Evolutionary conservation across 2,888 invertebrate genomes (phyloP).

Genomic region (Eustalomyia histrio): DNA sequence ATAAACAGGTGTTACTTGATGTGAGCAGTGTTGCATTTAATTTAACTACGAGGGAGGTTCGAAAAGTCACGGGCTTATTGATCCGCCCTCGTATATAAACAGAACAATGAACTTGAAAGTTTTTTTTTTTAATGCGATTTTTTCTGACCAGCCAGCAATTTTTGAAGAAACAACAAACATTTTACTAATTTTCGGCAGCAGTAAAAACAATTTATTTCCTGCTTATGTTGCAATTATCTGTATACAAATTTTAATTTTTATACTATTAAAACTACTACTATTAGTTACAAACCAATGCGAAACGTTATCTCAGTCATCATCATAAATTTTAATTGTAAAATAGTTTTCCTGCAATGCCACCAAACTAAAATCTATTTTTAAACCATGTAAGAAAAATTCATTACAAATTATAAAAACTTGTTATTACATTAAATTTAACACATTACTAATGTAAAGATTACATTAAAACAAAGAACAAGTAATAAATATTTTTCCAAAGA

Average conservation of each 20-base stretch:
- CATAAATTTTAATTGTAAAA: background rate
- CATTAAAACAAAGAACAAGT: background rate
- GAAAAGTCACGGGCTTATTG: no score
- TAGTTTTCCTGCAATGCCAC: background rate
- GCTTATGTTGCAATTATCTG: no score
- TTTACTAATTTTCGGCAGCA: no score
- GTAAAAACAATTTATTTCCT: background rate
- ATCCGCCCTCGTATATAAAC: no score
- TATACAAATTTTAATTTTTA: background rate
- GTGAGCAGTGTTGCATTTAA: no score
- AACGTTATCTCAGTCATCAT: background rate
- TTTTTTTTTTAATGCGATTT: no score
- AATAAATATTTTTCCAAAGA: background rate
- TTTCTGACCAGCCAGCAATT: no score
- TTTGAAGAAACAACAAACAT: no score
- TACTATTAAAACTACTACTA: background rate
- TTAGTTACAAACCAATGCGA: background rate
- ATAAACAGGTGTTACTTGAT: no score
- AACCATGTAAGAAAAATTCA: background rate
- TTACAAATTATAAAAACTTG: conserved; percentile 4
- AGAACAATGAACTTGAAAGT: no score
- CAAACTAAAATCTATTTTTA: no score
- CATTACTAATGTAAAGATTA: background rate
- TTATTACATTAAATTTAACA: conserved; percentile 12
- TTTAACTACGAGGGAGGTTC: no score